Evolutionary conservation across 2,888 invertebrate species (phyloP).

Genomic region (Andrena chrysosceles): DNA sequence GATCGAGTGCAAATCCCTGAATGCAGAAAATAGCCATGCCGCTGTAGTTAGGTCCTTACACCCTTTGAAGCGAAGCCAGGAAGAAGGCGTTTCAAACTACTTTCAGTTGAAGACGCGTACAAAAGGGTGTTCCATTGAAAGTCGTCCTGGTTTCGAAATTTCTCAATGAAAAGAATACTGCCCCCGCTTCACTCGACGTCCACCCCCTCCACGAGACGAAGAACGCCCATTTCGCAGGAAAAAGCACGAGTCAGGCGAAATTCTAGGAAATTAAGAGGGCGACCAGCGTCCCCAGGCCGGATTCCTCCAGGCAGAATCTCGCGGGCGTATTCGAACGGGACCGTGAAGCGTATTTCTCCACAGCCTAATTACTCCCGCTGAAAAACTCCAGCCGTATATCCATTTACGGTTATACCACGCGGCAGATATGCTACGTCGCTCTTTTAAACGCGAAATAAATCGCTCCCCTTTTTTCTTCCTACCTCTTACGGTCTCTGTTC

Average conservation of each 20-base stretch:
- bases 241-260: slow-evolving; percentile 26
- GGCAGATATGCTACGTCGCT: slow-evolving; percentile 44
- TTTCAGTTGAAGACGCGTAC: slow-evolving; percentile 44
- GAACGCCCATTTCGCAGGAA: slow-evolving; percentile 29
- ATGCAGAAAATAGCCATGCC: slow-evolving; percentile 22
- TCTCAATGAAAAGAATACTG: slow-evolving; percentile 43
- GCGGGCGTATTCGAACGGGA: slow-evolving; percentile 31
- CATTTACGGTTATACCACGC: slow-evolving; percentile 50
- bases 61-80: background rate
- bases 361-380: slow-evolving; percentile 58
- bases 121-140: slow-evolving; percentile 39
- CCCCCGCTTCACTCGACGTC: slow-evolving; percentile 37
- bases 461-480: slow-evolving; percentile 29
- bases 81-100: slow-evolving; percentile 12
- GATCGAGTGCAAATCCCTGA: slow-evolving; percentile 27
- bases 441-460: slow-evolving; percentile 75
- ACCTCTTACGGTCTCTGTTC: background rate
- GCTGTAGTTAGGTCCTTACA: slow-evolving; percentile 33
- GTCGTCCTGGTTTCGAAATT: slow-evolving; percentile 55
- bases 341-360: slow-evolving; percentile 28
- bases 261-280: slow-evolving; percentile 30
- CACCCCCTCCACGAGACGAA: slow-evolving; percentile 29
- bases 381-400: slow-evolving; percentile 49
- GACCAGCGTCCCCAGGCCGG: slow-evolving; percentile 6
- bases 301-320: slow-evolving; percentile 49